These are phyloP conservation scores for Epistrophe grossulariae DNA, from an alignment of 2,888 invertebrate species.

Conservation along the genomic window DNA sequence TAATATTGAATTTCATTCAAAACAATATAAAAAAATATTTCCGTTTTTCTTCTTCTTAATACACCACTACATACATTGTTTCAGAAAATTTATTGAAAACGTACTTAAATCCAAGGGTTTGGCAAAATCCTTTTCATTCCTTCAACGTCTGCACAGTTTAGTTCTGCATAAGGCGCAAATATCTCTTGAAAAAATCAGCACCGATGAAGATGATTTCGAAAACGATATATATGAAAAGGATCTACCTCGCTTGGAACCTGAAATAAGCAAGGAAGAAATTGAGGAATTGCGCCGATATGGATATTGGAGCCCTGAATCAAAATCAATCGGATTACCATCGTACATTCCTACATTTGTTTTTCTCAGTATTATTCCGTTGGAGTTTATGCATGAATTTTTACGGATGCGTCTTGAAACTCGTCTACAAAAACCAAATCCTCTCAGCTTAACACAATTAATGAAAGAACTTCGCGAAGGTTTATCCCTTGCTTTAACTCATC, in stretches of 20 bases:
- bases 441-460: conserved; percentile 94
- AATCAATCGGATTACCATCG: conserved; percentile 92
- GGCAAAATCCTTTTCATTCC: conserved; percentile 91
- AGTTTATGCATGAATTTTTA: conserved; percentile 96
- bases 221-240: conserved; percentile 84
- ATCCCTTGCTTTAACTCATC: conserved; percentile 91
- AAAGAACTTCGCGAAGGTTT: conserved; percentile 96
- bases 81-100: conserved; percentile 93
- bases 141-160: conserved; percentile 89
- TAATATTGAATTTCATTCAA: too few relatives aligned
- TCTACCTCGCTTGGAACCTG: conserved; percentile 81
- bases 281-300: conserved; percentile 86
- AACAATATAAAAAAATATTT: too few relatives aligned
- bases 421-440: conserved; percentile 92
- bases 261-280: conserved; percentile 82
- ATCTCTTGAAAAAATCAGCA: conserved; percentile 87
- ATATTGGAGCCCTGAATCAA: conserved; percentile 90
- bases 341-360: conserved; percentile 94
- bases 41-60: too few relatives aligned
- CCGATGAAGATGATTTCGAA: conserved; percentile 81
- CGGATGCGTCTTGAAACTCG: conserved; percentile 92
- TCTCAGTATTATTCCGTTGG: conserved; percentile 92
- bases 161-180: conserved; percentile 89
- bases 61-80: too few relatives aligned
- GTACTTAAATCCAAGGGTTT: conserved; percentile 94